A percentile compares a stretch with the other conserved stretches of the same genome.
phyloP scores from a whole-genome alignment of 2,888 invertebrate genomes.

The Escarpia spicata region DNA sequence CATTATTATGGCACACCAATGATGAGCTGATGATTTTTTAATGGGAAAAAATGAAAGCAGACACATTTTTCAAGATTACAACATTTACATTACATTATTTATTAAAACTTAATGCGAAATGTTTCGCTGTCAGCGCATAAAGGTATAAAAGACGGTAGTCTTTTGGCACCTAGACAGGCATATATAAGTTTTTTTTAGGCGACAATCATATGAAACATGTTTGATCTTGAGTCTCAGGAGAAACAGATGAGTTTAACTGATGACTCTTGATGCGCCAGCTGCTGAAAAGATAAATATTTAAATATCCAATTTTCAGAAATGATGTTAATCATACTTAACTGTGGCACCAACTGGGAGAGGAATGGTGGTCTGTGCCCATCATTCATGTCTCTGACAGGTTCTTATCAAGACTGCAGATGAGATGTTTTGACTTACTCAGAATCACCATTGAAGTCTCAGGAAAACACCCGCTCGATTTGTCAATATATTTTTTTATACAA shows the following conservation, averaged over 20 bases:
- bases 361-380: not conserved
- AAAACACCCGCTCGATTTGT: not conserved
- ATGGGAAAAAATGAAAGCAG: too few species aligned
- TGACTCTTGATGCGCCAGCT: not conserved
- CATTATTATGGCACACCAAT: too few species aligned
- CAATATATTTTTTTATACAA: not conserved
- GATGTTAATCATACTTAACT: conserved; percentile 4
- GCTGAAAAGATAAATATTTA: not conserved
- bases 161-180: too few species aligned
- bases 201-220: not conserved
- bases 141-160: too few species aligned
- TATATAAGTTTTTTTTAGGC: not conserved
- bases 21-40: too few species aligned
- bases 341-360: not conserved
- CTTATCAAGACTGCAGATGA: not conserved
- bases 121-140: too few species aligned
- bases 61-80: too few species aligned
- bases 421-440: not conserved
- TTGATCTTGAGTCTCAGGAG: not conserved
- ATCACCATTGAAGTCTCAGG: not conserved
- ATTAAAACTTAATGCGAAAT: too few species aligned
- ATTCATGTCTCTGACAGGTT: not conserved
- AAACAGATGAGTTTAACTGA: conserved; percentile 1
- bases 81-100: too few species aligned
- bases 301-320: conserved; percentile 16